Conservation (phyloP, 2,797 vertebrate genomes). For the Scomberomorus guttatus region DNA sequence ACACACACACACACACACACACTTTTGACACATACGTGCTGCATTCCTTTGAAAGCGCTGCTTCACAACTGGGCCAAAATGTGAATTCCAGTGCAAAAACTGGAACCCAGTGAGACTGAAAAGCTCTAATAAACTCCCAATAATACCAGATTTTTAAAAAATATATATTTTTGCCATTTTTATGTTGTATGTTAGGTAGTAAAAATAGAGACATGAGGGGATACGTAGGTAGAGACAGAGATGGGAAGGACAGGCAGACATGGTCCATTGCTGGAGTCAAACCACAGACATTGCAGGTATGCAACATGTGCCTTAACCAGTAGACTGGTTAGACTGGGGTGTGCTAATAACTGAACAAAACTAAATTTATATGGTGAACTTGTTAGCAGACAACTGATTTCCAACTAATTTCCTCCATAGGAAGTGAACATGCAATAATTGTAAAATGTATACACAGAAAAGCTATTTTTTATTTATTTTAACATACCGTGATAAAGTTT, state of each 20-base stretch:
- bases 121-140: not conserved
- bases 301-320: too few species aligned
- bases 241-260: too few species aligned
- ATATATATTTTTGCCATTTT: not conserved
- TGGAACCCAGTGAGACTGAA: not conserved
- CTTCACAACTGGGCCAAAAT: slow-evolving; percentile 30
- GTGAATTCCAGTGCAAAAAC: slow-evolving; percentile 32
- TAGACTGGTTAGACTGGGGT: too few species aligned
- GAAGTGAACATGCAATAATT: too few species aligned
- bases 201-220: not conserved
- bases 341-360: too few species aligned
- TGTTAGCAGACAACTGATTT: too few species aligned
- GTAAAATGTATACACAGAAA: not conserved
- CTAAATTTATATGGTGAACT: too few species aligned
- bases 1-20: slow-evolving; percentile 30
- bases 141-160: too few species aligned
- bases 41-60: slow-evolving; percentile 56
- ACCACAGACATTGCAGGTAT: too few species aligned
- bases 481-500: not conserved
- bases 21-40: slow-evolving; percentile 61
- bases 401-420: too few species aligned
- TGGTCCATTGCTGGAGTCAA: too few species aligned
- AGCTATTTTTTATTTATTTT: too few species aligned
- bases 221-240: not conserved
- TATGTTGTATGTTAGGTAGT: not conserved